Base-by-base conservation (phyloP, 2,797 vertebrate genomes). In the Oreochromis mossambicus region DNA sequence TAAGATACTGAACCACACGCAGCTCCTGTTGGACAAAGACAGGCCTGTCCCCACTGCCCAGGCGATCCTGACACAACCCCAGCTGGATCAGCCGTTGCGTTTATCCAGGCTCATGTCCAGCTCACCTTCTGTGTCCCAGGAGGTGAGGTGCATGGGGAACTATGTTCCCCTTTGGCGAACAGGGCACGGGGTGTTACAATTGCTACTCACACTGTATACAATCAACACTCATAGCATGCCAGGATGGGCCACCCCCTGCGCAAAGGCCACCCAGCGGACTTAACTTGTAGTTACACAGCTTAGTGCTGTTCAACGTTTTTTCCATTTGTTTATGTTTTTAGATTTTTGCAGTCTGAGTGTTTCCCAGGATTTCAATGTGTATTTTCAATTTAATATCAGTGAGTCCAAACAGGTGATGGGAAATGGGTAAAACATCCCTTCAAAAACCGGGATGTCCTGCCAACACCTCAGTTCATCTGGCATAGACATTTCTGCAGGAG, bases 391-490 rank as follows among this genome's bases (percentile, higher is more conserved):
- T 85, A 82, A 90, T 88, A 91, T 91, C 86, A 82, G 82, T 3
- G 63, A 87, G 86, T 88, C 73, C 85, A 88, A 88, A 61, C 54
- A 88, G 77, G 52, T 82, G 88, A 82, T 66, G 83, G 92, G 91
- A 94, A 94, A 95, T 94, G 93, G 84, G 83, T 92, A 92, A 95
- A 96, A 94, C 95, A 95, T 94, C 80, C 79, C 94, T 95, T 94
- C 87, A 87, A 79, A 87, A 90, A 82, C 38, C 7, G 26, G 68
- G 73, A 92, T 84, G 90, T 90, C 76, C 88, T 88, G 89, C 90
- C 90, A 95, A 92, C 91, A 90, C 93, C 86, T 91, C 50, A 1
- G 11, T 85, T 76, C 89, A 93, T 92, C 94, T 95, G 94, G 85
- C 75, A 81, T 41, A 86, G 75, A 86, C 88, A 94, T 96, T 87